Percentiles rank a stretch among this genome's conserved stretches.
Evolutionary conservation across 2,888 invertebrate species (phyloP).

Genomic region (Trissonchulus latispiculum): DNA sequence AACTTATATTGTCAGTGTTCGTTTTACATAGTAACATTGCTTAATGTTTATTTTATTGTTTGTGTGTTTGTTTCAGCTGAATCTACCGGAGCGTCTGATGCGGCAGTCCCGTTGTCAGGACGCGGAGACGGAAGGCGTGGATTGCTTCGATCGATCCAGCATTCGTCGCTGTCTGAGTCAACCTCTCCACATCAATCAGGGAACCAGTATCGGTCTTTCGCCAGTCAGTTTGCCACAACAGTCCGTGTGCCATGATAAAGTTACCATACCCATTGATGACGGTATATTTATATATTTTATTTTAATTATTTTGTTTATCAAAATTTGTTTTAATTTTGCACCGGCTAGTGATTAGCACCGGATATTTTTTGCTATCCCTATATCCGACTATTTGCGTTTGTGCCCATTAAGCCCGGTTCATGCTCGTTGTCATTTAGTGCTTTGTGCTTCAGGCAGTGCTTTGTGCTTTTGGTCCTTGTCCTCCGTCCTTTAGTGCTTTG

Average conservation of each 20-base stretch:
- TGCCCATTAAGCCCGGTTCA: too few relatives aligned
- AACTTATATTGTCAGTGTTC: too few relatives aligned
- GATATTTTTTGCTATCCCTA: too few relatives aligned
- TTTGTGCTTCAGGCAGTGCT: too few relatives aligned
- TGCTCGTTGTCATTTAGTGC: background rate
- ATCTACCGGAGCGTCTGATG: slow-evolving; percentile 16
- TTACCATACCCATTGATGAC: slow-evolving; percentile 1
- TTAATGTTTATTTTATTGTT: too few relatives aligned
- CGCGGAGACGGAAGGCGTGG: background rate
- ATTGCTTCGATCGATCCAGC: background rate
- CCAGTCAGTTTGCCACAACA: background rate
- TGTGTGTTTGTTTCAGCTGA: slow-evolving; percentile 13
- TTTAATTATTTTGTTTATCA: background rate
- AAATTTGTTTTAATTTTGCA: too few relatives aligned
- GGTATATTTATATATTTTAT: slow-evolving; percentile 4
- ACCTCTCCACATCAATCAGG: slow-evolving; percentile 10
- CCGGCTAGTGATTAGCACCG: too few relatives aligned
- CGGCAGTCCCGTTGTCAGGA: background rate
- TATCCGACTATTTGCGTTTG: too few relatives aligned
- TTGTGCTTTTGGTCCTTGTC: too few relatives aligned
- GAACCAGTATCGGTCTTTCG: background rate
- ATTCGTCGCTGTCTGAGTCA: slow-evolving; percentile 14
- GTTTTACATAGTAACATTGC: too few relatives aligned
- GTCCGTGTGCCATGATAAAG: background rate
- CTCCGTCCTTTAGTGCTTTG: too few relatives aligned